Evolutionary conservation across 2,888 invertebrate genomes (phyloP), one percentile per base, ranked within the genome.

Genomic region (Oscheius onirici): DNA sequence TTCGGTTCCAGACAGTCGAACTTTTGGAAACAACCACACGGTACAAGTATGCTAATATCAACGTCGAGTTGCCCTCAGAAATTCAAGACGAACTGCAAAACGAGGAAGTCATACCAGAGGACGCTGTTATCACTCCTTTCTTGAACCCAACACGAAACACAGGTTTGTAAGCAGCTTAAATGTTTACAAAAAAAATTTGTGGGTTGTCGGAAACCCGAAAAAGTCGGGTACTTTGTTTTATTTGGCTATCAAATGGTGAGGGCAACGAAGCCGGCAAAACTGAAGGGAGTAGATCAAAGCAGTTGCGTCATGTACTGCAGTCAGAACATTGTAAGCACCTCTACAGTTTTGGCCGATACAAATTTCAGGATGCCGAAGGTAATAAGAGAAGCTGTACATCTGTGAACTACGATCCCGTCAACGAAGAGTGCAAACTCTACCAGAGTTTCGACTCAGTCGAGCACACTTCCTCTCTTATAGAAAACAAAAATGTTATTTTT

Each of bases 241-340:
- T 78, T 80, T 65, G 80, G 79, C 13, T 69, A 74, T 34, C 55
- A 72, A 15, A 52, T 82, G 40, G 69, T 69, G 13, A 67, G 63
- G 2, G 71, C 68, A 49, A 55, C 60, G 57, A 41, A 71, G 17
- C 74, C 76, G 46, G 72, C 75, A 11, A 63, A 72, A 46, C 55
- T 82, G 20, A 75, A 74, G 46, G 77, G 77, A 44, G 77, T 82
- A 1, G 80, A 80, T 51, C 79, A 79, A 55, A 76, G 73, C 67
- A 75, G 78, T 44, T 82, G 82, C 57, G 66, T 80, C 49, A 78
- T 78, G 77, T 79, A 80, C 61, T 82, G 82, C 63, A 77, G 76
- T 43, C 77, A 79, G 55, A 79, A 80, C 55, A 80, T 76, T 65
- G 82, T 79, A 51, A 72, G 75, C n/a, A 17, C 3, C 11, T 40